phyloP scores from a whole-genome alignment of 2,113 vertebrate genomes.

The Pygoscelis adeliae region DNA sequence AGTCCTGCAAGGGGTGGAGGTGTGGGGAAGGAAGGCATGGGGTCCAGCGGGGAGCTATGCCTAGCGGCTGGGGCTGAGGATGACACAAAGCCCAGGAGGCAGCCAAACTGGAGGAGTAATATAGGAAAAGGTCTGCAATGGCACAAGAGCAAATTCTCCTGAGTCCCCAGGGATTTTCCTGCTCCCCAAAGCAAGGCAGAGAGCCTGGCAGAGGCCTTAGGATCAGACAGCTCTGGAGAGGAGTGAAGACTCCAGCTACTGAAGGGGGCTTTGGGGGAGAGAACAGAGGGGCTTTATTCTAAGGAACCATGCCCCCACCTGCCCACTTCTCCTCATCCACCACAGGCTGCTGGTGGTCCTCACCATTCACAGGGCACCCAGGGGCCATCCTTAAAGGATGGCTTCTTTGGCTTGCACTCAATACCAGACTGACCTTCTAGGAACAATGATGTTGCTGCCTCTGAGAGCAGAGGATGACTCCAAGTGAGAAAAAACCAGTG shows the following conservation, averaged over 20 bases:
- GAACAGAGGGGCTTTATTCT: neutral
- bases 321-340: neutral
- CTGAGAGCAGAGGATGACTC: neutral
- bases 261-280: neutral
- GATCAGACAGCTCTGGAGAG: neutral
- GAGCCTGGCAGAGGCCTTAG: neutral
- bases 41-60: fast-evolving
- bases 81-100: neutral
- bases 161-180: neutral
- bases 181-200: neutral
- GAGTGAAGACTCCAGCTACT: neutral
- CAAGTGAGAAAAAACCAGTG: neutral
- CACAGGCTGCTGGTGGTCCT: neutral
- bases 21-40: neutral
- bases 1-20: neutral
- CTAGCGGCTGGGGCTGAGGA: neutral
- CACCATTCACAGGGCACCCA: neutral
- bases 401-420: neutral
- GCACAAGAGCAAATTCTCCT: neutral
- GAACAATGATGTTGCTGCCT: neutral
- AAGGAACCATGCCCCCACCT: neutral
- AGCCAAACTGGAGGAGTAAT: neutral
- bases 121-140: neutral
- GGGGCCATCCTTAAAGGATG: neutral
- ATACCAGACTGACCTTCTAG: neutral